Percentiles rank a stretch among this genome's conserved stretches.
Conservation (phyloP, 2,888 invertebrate genomes). For the Ischnura elegans region DNA sequence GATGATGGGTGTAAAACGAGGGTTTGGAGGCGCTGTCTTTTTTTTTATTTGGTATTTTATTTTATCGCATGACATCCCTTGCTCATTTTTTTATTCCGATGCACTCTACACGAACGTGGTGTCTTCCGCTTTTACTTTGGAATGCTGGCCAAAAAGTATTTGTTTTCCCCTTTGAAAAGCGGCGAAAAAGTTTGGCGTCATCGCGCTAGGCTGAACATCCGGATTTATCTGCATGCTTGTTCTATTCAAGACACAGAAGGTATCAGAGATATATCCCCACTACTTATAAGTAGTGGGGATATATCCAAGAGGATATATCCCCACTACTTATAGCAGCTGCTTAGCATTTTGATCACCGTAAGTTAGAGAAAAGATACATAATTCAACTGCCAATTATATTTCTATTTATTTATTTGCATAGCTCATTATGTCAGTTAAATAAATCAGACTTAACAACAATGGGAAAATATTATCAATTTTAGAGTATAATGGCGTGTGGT, state of each 20-base stretch:
- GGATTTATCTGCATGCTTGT: not conserved
- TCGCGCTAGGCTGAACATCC: not conserved
- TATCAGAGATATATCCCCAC: no score
- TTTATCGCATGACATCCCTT: slow-evolving; percentile 19
- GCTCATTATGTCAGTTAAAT: no score
- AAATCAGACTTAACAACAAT: no score
- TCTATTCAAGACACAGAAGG: not conserved
- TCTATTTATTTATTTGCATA: no score
- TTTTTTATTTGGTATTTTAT: not conserved
- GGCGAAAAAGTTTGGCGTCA: not conserved
- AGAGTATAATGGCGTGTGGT: no score
- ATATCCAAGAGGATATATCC: no score
- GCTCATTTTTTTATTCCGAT: not conserved
- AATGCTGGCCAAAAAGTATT: slow-evolving; percentile 4
- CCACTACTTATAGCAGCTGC: no score
- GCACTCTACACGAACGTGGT: not conserved
- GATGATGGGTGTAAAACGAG: slow-evolving; percentile 58
- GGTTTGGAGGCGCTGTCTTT: slow-evolving; percentile 32
- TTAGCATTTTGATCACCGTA: no score
- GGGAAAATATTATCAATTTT: no score
- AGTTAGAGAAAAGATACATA: no score
- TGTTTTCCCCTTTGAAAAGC: not conserved
- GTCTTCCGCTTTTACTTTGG: slow-evolving; percentile 26
- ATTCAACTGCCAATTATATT: no score
- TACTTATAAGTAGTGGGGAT: no score